A percentile compares a stretch with the other conserved stretches of the same genome.
These are phyloP conservation scores for Nephrotoma guestfalica DNA, from an alignment of 2,888 invertebrate species.

Conservation along the genomic window DNA sequence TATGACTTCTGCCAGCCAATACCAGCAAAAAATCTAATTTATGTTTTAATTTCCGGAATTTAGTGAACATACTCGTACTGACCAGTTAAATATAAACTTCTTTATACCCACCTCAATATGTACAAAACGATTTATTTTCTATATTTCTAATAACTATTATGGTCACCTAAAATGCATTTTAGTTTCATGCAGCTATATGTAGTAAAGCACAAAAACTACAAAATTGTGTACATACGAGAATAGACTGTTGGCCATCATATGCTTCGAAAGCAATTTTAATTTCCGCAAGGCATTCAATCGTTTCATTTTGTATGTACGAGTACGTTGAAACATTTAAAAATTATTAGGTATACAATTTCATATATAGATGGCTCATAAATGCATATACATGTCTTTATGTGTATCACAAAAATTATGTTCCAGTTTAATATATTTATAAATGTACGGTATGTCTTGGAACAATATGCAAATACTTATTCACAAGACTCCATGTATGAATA, in stretches of 20 bases:
- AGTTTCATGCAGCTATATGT: not conserved
- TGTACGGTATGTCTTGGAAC: not conserved
- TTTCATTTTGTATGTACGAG: not conserved
- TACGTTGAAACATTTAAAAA: not conserved
- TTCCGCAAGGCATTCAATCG: not conserved
- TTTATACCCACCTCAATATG: not conserved
- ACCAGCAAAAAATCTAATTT: not conserved
- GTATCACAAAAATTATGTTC: not conserved
- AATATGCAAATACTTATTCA: not conserved
- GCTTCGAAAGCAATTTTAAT: not conserved
- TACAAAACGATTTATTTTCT: not conserved
- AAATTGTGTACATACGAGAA: not conserved
- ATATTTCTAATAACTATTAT: not conserved
- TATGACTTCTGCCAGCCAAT: not conserved
- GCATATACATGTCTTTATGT: not conserved
- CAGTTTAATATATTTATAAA: not conserved
- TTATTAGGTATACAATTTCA: not conserved
- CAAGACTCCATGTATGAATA: not conserved
- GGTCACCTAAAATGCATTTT: not conserved
- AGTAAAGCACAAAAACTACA: not conserved
- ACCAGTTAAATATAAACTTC: not conserved
- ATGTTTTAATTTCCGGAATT: not conserved
- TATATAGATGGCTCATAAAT: not conserved
- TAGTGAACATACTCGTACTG: not conserved
- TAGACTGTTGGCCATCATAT: not conserved